Conservation (phyloP, 30 jellyfish, hydroid and myxozoan genomes). For the Cassiopea andromeda region DNA sequence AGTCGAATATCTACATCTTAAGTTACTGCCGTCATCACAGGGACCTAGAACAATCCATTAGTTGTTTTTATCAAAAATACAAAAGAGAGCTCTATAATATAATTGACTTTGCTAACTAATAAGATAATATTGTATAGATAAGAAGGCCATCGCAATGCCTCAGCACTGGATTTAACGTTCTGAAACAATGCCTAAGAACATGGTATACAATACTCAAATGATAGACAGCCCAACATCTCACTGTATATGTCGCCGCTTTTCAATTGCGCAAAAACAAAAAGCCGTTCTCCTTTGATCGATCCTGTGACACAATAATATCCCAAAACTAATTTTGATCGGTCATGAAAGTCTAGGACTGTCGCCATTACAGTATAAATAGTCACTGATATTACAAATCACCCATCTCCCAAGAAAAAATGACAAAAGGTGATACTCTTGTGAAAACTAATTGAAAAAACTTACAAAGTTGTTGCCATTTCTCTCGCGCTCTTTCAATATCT, state of each 20-base stretch:
- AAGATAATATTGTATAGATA: not conserved
- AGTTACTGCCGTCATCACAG: too few relatives aligned
- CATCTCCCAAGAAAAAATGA: not conserved
- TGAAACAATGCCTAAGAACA: not conserved
- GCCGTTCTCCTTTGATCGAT: not conserved
- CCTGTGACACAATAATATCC: too few relatives aligned
- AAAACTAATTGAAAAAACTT: conserved; percentile 2
- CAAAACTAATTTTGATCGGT: too few relatives aligned
- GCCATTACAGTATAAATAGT: not conserved
- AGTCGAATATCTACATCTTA: too few relatives aligned
- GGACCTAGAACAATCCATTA: too few relatives aligned
- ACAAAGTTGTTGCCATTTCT: conserved; percentile 57
- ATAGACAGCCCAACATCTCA: not conserved
- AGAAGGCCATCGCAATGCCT: not conserved
- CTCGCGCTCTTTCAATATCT: conserved; percentile 60
- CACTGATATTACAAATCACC: not conserved
- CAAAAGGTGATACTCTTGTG: not conserved
- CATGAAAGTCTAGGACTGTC: not conserved
- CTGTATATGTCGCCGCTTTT: not conserved
- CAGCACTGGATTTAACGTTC: not conserved
- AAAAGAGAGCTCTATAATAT: not conserved
- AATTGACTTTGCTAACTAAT: not conserved
- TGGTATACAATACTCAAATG: not conserved
- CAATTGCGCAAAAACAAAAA: not conserved
- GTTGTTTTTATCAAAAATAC: not conserved